These are phyloP conservation scores for Leptopilina drosophilae DNA, from an alignment of 2,888 invertebrate species.

Conservation along the genomic window DNA sequence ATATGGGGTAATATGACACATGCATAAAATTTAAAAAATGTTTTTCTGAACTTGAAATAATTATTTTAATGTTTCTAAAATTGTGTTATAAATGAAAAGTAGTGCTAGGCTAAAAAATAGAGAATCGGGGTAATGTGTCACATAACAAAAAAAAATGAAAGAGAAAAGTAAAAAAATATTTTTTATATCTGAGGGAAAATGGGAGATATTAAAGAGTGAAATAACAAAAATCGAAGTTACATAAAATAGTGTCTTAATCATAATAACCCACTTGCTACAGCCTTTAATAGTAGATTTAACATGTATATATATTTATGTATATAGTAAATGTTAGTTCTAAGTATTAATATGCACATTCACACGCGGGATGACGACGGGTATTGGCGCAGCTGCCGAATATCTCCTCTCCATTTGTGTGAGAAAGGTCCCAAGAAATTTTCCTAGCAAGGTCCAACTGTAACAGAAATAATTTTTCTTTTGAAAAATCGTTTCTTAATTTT, in stretches of 20 bases:
- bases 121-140: no score
- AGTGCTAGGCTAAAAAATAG: no score
- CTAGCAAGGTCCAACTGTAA: slow-evolving; percentile 59
- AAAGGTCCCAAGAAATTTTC: background rate
- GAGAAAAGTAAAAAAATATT: no score
- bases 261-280: slow-evolving; percentile 71
- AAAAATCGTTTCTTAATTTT: no score
- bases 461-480: slow-evolving; percentile 45
- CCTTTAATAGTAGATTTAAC: slow-evolving; percentile 70
- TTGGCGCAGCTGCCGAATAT: background rate
- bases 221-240: slow-evolving; percentile 52
- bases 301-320: slow-evolving; percentile 39
- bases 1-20: no score
- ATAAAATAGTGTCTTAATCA: slow-evolving; percentile 74
- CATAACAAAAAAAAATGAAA: no score
- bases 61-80: no score
- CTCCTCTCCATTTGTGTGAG: background rate
- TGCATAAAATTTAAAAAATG: no score
- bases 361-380: slow-evolving; percentile 51
- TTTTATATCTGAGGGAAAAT: background rate
- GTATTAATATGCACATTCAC: slow-evolving; percentile 63
- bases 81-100: no score
- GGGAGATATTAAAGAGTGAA: slow-evolving; percentile 17
- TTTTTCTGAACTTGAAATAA: no score
- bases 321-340: slow-evolving; percentile 65